These are phyloP conservation scores for Incurvaria masculella DNA, from an alignment of 2,888 invertebrate species.

Conservation along the genomic window DNA sequence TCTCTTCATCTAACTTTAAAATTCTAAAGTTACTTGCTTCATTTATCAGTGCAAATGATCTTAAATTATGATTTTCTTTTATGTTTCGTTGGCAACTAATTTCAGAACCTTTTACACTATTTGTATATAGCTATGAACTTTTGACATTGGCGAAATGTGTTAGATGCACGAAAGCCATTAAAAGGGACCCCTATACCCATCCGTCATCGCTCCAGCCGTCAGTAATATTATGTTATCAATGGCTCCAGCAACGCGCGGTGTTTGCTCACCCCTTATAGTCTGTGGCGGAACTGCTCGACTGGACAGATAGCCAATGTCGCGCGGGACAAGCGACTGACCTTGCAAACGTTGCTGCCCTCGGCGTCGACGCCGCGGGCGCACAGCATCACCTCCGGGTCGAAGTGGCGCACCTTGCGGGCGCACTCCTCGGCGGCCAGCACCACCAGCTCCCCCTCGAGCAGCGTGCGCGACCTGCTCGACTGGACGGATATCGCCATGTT, in stretches of 20 bases:
- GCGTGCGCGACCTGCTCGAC: slow-evolving; percentile 19
- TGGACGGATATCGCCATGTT: not conserved
- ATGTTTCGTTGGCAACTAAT: too few relatives aligned
- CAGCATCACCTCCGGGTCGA: slow-evolving; percentile 34
- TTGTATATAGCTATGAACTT: too few relatives aligned
- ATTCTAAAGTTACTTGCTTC: too few relatives aligned
- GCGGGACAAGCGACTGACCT: too few relatives aligned
- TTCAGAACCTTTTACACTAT: too few relatives aligned
- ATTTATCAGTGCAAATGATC: too few relatives aligned
- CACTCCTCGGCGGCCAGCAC: slow-evolving; percentile 28
- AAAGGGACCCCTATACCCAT: not conserved
- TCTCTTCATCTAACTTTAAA: too few relatives aligned
- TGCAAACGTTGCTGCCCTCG: slow-evolving; percentile 40
- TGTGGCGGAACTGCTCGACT: not conserved
- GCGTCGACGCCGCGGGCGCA: slow-evolving; percentile 38
- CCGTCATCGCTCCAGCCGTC: not conserved
- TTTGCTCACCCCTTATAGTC: not conserved
- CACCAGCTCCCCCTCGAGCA: slow-evolving; percentile 41
- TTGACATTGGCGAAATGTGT: not conserved
- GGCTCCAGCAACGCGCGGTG: not conserved
- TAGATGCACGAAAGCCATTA: too few relatives aligned
- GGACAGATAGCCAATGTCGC: too few relatives aligned
- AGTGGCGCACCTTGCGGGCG: slow-evolving; percentile 27
- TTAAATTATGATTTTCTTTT: too few relatives aligned
- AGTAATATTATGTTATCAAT: not conserved